Conservation (phyloP, 2,888 invertebrate genomes). For the Busseola fusca region DNA sequence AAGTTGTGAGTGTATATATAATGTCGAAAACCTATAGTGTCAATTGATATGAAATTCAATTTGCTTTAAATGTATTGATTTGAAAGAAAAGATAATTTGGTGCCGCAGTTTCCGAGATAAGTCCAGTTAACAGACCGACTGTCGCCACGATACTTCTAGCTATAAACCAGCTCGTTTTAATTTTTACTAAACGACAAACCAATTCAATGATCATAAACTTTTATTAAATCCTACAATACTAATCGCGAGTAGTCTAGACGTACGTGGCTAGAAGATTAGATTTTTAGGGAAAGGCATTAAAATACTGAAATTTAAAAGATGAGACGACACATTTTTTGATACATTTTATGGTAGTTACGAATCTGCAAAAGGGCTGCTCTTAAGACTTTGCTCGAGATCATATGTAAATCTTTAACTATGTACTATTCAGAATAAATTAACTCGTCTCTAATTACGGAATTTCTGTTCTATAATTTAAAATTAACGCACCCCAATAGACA, state of each 20-base stretch:
- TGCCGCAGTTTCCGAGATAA: neutral
- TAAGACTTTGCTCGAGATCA: conserved; percentile 4
- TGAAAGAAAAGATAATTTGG: neutral
- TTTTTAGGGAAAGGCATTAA: conserved; percentile 3
- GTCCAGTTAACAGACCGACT: neutral
- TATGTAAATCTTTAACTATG: conserved; percentile 5
- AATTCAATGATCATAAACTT: conserved; percentile 27
- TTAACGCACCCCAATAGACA: conserved; percentile 26
- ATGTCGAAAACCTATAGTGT: neutral
- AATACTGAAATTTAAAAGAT: conserved; percentile 1
- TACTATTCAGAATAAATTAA: conserved; percentile 35
- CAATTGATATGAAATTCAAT: neutral
- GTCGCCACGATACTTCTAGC: neutral
- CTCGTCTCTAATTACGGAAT: conserved; percentile 26
- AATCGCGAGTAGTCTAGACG: conserved; percentile 23
- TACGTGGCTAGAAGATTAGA: neutral
- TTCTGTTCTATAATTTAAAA: conserved; percentile 37
- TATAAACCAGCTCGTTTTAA: conserved; percentile 18
- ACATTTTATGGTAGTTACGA: neutral
- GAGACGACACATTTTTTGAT: neutral
- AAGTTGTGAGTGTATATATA: neutral
- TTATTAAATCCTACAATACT: conserved; percentile 13
- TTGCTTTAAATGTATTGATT: neutral
- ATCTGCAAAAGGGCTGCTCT: neutral
- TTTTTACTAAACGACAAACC: conserved; percentile 34